phyloP scores from a whole-genome alignment of 2,113 vertebrate genomes.

The Anolis carolinensis region DNA sequence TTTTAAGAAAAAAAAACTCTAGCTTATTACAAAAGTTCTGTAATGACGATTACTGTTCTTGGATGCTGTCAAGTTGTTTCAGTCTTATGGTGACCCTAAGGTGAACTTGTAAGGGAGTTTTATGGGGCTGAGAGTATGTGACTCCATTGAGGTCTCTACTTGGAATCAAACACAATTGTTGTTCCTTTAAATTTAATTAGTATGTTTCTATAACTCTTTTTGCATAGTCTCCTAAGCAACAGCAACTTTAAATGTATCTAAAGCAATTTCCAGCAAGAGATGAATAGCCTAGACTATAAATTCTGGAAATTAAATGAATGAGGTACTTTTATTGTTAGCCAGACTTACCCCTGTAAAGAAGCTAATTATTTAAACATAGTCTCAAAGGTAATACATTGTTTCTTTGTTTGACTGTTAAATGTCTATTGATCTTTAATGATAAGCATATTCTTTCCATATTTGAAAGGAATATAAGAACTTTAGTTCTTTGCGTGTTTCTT shows the following conservation, averaged over 20 bases:
- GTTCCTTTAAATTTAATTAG: neutral
- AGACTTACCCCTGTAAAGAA: conserved; percentile 4
- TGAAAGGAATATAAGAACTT: neutral
- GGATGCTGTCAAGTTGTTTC: too few species aligned
- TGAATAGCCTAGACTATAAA: neutral
- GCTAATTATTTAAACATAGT: conserved; percentile 12
- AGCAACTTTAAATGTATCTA: neutral
- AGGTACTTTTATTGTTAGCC: neutral
- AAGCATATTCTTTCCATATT: neutral
- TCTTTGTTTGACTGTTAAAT: conserved; percentile 12
- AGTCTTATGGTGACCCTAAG: too few species aligned
- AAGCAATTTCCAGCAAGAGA: conserved; percentile 3
- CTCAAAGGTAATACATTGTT: conserved; percentile 1
- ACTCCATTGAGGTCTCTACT: neutral
- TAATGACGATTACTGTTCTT: neutral
- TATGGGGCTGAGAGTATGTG: too few species aligned
- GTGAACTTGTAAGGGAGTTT: too few species aligned
- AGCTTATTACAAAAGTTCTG: neutral
- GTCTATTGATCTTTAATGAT: neutral
- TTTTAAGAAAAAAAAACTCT: neutral
- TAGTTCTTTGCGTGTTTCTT: neutral
- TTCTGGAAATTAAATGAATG: neutral
- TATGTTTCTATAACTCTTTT: neutral
- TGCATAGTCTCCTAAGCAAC: neutral
- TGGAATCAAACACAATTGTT: neutral